Base-by-base conservation (phyloP, 2,113 vertebrate genomes). In the Odobenus rosmarus region DNA sequence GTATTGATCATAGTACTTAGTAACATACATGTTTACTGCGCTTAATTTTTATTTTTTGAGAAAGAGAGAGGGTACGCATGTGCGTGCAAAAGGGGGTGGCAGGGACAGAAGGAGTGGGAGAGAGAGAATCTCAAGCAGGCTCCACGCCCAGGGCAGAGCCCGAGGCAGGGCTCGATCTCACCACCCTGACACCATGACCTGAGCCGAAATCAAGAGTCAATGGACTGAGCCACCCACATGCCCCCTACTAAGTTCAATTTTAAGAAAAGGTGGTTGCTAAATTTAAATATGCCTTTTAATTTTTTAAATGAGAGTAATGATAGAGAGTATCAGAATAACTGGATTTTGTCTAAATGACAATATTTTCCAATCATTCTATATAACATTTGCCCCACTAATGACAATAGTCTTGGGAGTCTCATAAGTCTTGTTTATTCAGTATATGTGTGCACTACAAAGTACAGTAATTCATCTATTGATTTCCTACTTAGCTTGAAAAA, bases 331-430 rank as follows among this genome's bases (percentile, higher is more conserved):
- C 23, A 89, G 28, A 94, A 55, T 92, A 95, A 91, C n/a, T 23
- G 33, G 36, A 82, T 49, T 81, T 69, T 59, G 36, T 33, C 23
- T 93, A 67, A 67, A 80, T 59, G 33, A 81, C 76, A 93, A 6
- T 59, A 61, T 71, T 96, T 94, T 95, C 61, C 69, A 90, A 88
- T 15, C 59, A 69, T 9, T 55, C n/a, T 81, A 49, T 71, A 49
- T 5, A 88, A n/a, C 19, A 92, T n/a, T 53, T n/a, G 42, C 13
- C 23, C 28, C 23, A 82, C 14, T 77, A 53, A 69, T 55, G 24
- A 74, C 1, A 62, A 42, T 15, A 64, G 4, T 57, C 55, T 51
- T 74, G 1, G 33, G 51, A 39, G 33, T 93, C 42, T 83, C 33
- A 55, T 39, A 88, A 93, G 7, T 85, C 46, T 84, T 49, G 9